A percentile compares a stretch with the other conserved stretches of the same genome.
phyloP scores from a whole-genome alignment of 37 sponge, comb jelly and placozoan species.

The Bolinopsis microptera region DNA sequence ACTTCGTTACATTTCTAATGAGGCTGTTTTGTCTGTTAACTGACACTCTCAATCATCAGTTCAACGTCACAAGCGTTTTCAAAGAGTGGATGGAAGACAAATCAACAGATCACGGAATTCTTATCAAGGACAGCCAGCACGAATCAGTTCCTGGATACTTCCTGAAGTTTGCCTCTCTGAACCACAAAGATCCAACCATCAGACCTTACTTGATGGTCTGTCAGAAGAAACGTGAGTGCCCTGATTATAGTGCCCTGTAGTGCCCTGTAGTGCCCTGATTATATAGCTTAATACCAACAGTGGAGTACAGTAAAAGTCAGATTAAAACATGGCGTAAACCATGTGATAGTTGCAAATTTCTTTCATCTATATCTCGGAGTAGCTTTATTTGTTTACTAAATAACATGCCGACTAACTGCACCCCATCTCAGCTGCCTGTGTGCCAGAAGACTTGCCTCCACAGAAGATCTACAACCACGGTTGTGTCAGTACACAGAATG shows the following conservation, averaged over 20 bases:
- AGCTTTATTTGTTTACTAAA: no score
- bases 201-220: constrained; percentile 46
- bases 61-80: constrained; percentile 13
- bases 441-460: constrained; percentile 16
- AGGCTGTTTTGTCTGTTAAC: no score
- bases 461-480: background rate
- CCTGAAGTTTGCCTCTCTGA: constrained; percentile 50
- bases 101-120: background rate
- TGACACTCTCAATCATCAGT: no score
- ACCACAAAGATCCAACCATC: background rate
- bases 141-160: constrained; percentile 22
- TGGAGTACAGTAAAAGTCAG: no score
- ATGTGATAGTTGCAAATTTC: no score
- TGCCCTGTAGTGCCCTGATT: background rate
- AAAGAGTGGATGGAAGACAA: constrained; percentile 36
- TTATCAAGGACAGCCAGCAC: constrained; percentile 41
- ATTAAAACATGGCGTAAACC: no score
- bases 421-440: background rate
- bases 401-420: no score
- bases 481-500: background rate
- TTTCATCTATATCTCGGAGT: no score
- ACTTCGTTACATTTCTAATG: no score
- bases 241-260: no score
- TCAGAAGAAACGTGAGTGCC: constrained; percentile 11
- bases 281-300: no score